Evolutionary conservation across 2,113 vertebrate species (phyloP), one percentile per base, ranked within the genome.

Genomic region (Chloroceryle aenea): DNA sequence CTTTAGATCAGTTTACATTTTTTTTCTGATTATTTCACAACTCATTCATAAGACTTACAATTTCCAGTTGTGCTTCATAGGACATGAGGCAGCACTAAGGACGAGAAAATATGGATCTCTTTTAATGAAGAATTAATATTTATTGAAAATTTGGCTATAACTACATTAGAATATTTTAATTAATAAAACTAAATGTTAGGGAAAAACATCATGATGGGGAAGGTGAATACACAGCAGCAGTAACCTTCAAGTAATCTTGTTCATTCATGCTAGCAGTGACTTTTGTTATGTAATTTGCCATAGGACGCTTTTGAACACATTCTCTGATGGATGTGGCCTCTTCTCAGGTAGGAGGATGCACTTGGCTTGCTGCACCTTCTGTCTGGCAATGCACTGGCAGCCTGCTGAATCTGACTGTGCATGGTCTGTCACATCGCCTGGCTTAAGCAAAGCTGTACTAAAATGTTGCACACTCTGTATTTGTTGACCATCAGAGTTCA

Each of bases 401-500:
- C 85, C 63, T 36, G 30, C 73, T 38, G 90, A 64, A 48, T 45
- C 83, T 32, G 14, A 4, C 71, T 14, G 42, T 52, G 75, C 86
- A 30, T 10, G 1, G 59, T 71, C 89, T 94, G 91, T 92, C 94
- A 92, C 72, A 34, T 86, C 25, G 13, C 53, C 79, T 77, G 75
- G 87, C 91, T 96, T 59, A 71, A 79, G 77, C 52, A 95, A 91
- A 94, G 83, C 66, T 73, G 38, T 40, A 13, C 72, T 82, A 47
- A 48, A 92, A 40, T 36, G 36, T 80, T 93, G 40, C 42, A 76
- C 72, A 58, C 64, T 86, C 42, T 85, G 5, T 62, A 73, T 94
- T 95, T 93, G 95, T 95, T 97, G 96, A 91, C 95, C 42, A 76
- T 91, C 62, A 77, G 89, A 94, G 83, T 94, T 80, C 81, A 88